Conservation (phyloP, 2,113 vertebrate genomes). For the Scopus umbretta region DNA sequence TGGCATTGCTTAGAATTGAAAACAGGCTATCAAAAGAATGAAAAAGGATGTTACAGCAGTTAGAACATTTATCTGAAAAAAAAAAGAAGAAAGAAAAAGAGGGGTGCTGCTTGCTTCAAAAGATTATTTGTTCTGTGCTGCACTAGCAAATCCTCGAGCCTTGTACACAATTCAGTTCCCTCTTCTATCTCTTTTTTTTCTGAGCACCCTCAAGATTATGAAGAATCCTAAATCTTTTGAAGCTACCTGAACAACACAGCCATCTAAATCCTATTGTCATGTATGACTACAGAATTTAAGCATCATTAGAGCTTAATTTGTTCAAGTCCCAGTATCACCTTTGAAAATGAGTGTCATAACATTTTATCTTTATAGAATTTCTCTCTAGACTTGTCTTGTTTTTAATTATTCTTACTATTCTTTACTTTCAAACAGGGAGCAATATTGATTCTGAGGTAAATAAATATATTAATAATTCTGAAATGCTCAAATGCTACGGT, state of each 20-base stretch:
- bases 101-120: not conserved
- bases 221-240: not conserved
- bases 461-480: not conserved
- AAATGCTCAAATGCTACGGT: not conserved
- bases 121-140: not conserved
- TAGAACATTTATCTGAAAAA: not conserved
- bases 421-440: not conserved
- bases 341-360: not conserved
- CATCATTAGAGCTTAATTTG: not conserved
- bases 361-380: not conserved
- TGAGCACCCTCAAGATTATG: not conserved
- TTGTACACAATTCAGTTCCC: not conserved
- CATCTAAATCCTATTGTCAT: not conserved
- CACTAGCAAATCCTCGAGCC: not conserved
- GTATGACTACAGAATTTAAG: not conserved
- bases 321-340: not conserved
- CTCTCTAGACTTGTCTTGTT: not conserved
- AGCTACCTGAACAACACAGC: not conserved
- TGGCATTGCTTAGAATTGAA: not conserved
- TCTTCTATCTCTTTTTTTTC: not conserved
- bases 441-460: not conserved
- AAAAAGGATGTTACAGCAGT: not conserved
- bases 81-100: not conserved
- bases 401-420: not conserved
- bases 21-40: not conserved